These are phyloP conservation scores for Nymphalis urticae DNA, from an alignment of 2,888 invertebrate genomes.

Conservation along the genomic window DNA sequence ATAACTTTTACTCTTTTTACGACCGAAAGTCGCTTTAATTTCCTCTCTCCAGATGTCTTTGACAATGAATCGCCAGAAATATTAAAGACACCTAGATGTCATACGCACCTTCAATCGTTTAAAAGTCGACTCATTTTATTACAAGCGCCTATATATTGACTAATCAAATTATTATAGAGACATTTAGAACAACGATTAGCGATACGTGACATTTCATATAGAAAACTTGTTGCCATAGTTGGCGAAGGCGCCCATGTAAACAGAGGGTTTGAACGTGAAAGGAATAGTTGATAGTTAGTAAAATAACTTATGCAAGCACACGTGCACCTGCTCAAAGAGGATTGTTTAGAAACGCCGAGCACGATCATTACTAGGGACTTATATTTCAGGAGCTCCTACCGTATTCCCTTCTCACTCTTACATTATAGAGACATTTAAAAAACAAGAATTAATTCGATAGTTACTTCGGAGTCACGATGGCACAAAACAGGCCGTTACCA, in stretches of 20 bases:
- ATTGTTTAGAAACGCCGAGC: constrained; percentile 55
- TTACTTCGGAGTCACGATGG: neutral
- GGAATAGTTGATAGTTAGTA: constrained; percentile 56
- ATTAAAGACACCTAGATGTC: no score
- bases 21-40: no score
- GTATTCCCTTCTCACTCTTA: constrained; percentile 37
- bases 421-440: constrained; percentile 21
- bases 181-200: constrained; percentile 4
- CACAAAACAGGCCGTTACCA: constrained; percentile 1
- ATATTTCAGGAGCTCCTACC: constrained; percentile 43
- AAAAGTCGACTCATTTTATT: no score
- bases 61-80: no score
- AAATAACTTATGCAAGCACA: constrained; percentile 68
- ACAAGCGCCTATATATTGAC: neutral
- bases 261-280: constrained; percentile 49
- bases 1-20: no score
- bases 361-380: constrained; percentile 42
- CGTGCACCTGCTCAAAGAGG: constrained; percentile 75
- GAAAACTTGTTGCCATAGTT: constrained; percentile 19
- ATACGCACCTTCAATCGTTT: no score
- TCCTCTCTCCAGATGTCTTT: no score
- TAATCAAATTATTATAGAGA: neutral
- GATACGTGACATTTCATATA: constrained; percentile 5
- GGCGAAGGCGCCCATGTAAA: constrained; percentile 35
- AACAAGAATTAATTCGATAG: neutral